Evolutionary conservation across 2,888 invertebrate species (phyloP), one percentile per base, ranked within the genome.

Genomic region (Empis stercorea): DNA sequence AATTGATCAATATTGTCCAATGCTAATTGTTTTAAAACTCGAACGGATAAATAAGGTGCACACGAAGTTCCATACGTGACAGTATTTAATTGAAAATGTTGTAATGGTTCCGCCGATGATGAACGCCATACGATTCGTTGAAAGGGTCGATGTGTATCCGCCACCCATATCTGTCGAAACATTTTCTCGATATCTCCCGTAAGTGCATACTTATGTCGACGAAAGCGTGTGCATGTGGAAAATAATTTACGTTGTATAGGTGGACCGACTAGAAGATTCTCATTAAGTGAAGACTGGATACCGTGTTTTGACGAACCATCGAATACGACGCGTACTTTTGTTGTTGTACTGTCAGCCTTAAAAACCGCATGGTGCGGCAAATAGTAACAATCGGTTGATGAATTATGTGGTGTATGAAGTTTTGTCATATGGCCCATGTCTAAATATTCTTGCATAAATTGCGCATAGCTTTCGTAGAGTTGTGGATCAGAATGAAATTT

Each of bases 281-380:
- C 44, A 37, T 48, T 20, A 5, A 20, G 20, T 20, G 20, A 20
- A 4, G 20, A 4, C 3, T 20, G 3, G 20, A 20, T 20, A 20
- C 20, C 20, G 20, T 20, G 20, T 5, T 20, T 20, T 20, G 20
- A 20, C 20, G 20, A 20, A 20, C 20, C 20, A 20, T 20, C 20
- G 20, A 20, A 20, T 20, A 20, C 20, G 3, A 20, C 20, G 20
- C 20, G 20, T 20, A 20, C 4, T 5, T 20, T 20, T 20, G 20
- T 44, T 14, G 47, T 42, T 30, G 49, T 45, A 43, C 52, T 53
- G 10, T 48, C 49, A 3, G 53, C 45, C 36, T 51, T 53, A 2
- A 52, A 42, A 2, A 54, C 51, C 2, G 52, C 51, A 43, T 56
- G 54, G 27, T 56, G 51, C 10, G 54, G 45, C 13, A 53, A 39